Evolutionary conservation across 2,888 invertebrate genomes (phyloP), one percentile per base, ranked within the genome.

Genomic region (Pterostichus niger): DNA sequence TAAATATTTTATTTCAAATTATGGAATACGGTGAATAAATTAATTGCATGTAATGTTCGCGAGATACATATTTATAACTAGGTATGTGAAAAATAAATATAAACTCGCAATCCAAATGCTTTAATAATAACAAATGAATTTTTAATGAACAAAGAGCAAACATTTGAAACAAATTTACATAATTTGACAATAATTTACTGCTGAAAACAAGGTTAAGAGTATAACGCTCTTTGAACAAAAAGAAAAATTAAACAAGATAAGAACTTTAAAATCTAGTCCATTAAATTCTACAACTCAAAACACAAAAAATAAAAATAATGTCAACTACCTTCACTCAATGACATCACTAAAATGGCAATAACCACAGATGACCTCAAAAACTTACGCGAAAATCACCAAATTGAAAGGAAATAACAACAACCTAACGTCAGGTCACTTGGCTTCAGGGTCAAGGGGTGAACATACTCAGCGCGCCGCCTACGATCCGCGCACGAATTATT

Each of bases 361-460:
- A 75, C 75, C 75, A 75, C 75, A 1, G 6, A 24, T 49, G 75
- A 75, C 75, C 75, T 75, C 52, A 75, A 75, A 73, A 75, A 46
- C 75, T 75, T 17, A 33, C 49, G 52, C 33, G 52, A 75, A 75
- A 75, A 75, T 75, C 49, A 15, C n/a, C 31, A 52, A 75, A 75
- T 75, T 52, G 75, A 75, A 75, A 75, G 52, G 75, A 52, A 75
- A 75, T 49, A 52, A 75, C 75, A 75, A 75, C 10, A 17, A 44
- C 46, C 46, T 46, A 46, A 71, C 49, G 79, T 35, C 35, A 71
- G 81, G 81, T 81, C 73, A 81, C 49, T 71, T 73, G 49, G 56
- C 40, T 73, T 81, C 81, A 81, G 81, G 81, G 81, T 81, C 81
- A 81, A 35, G 46, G 81, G 81, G 56, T 81, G 52, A 81, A 73